Conservation (phyloP, 2,888 invertebrate genomes). For the Spodoptera picta region DNA sequence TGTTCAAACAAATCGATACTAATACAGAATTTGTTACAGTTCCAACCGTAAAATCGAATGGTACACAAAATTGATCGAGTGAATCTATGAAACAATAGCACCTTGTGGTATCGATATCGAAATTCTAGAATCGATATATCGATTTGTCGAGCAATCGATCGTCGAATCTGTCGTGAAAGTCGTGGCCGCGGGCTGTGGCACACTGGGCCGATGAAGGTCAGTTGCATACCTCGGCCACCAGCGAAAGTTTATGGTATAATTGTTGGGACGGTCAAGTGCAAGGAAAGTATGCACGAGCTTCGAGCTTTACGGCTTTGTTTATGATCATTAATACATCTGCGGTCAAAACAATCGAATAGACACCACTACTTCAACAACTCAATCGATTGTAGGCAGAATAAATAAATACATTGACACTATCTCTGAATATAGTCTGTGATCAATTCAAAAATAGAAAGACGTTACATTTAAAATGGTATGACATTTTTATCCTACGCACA, state of each 20-base stretch:
- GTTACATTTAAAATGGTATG: too few relatives aligned
- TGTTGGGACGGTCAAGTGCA: conserved; percentile 78
- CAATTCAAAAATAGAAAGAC: not conserved
- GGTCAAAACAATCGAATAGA: too few relatives aligned
- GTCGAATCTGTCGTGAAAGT: conserved; percentile 74
- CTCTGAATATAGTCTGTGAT: too few relatives aligned
- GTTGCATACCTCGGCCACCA: conserved; percentile 66
- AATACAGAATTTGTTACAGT: conserved; percentile 49
- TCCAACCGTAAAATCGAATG: conserved; percentile 37
- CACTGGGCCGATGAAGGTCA: conserved; percentile 78
- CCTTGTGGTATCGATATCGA: conserved; percentile 26
- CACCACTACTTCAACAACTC: too few relatives aligned
- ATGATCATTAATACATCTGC: conserved; percentile 17
- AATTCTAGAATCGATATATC: conserved; percentile 46
- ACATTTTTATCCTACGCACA: conserved; percentile 14
- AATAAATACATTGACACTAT: too few relatives aligned
- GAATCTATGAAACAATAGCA: conserved; percentile 29
- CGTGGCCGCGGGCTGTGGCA: conserved; percentile 71
- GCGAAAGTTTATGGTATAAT: conserved; percentile 83
- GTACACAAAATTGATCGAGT: conserved; percentile 28
- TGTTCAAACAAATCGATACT: conserved; percentile 42
- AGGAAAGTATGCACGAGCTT: conserved; percentile 64
- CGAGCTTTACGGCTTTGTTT: conserved; percentile 27
- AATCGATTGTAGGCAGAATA: too few relatives aligned
- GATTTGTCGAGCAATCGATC: conserved; percentile 53